phyloP scores from a whole-genome alignment of 1,140 invertebrate species.

The Rhopalosiphum padi region DNA sequence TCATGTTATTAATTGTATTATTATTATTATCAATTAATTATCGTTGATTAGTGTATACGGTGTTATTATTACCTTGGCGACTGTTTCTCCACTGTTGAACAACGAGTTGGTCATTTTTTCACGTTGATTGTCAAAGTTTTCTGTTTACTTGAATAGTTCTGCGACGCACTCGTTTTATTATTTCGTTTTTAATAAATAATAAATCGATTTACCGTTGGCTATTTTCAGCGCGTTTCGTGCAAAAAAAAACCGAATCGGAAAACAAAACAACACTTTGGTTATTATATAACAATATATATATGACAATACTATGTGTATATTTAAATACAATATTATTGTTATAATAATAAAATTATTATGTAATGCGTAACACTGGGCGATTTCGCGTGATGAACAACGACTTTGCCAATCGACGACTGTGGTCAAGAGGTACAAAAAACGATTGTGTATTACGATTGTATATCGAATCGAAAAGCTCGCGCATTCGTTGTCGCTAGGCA shows the following conservation, averaged over 20 bases:
- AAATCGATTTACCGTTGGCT: neutral
- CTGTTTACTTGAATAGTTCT: neutral
- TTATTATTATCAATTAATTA: too few relatives aligned
- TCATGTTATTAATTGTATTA: neutral
- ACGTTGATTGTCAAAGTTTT: neutral
- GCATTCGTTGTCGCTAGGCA: neutral
- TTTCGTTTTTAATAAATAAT: constrained; percentile 25
- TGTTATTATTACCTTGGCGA: constrained; percentile 45
- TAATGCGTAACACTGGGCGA: neutral
- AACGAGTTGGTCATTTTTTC: constrained; percentile 50
- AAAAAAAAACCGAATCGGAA: neutral
- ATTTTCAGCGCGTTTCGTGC: neutral
- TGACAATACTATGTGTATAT: neutral
- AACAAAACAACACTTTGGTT: neutral
- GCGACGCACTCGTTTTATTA: constrained; percentile 21
- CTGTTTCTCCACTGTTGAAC: constrained; percentile 54
- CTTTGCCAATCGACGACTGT: neutral
- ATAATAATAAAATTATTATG: neutral
- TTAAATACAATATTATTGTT: neutral
- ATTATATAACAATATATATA: neutral
- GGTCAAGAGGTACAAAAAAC: neutral
- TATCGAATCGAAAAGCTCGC: neutral
- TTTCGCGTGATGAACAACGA: constrained; percentile 17
- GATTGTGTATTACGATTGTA: neutral
- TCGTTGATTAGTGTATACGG: too few relatives aligned